phyloP scores from a whole-genome alignment of 2,113 vertebrate genomes.

The Chloebia gouldiae region DNA sequence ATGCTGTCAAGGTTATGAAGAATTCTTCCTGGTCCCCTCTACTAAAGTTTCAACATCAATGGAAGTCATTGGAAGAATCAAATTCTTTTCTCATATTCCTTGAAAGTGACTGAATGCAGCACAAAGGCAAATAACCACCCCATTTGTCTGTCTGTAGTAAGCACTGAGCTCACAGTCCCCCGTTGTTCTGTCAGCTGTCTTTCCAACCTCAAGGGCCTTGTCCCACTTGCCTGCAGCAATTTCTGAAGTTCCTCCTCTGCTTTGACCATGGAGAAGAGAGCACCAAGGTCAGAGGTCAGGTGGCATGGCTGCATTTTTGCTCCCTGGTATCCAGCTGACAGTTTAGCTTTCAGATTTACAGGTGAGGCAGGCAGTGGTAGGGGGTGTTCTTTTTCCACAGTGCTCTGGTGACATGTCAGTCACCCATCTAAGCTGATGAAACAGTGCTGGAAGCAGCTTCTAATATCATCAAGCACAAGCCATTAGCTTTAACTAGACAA shows the following conservation, averaged over 20 bases:
- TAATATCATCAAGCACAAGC: conserved; percentile 51
- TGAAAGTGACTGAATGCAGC: background rate
- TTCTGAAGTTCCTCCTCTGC: background rate
- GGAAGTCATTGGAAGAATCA: background rate
- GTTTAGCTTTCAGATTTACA: background rate
- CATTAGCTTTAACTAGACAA: conserved; percentile 57
- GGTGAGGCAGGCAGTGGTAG: background rate
- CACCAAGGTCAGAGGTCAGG: background rate
- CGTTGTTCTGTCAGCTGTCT: background rate
- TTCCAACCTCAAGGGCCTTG: background rate
- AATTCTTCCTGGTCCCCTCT: background rate
- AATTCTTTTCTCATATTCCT: background rate
- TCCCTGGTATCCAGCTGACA: background rate
- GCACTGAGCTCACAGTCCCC: background rate
- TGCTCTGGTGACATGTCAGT: conserved; percentile 7
- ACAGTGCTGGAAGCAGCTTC: conserved; percentile 27
- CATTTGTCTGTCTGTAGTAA: background rate
- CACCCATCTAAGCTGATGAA: conserved; percentile 27
- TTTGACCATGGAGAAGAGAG: background rate
- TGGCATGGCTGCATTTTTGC: background rate
- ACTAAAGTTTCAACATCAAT: background rate
- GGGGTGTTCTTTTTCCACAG: background rate
- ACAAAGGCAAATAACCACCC: background rate
- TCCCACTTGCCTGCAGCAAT: fast-evolving
- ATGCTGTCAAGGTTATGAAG: background rate